These are phyloP conservation scores for Stictonetta naevosa DNA, from an alignment of 2,113 vertebrate genomes.

Conservation along the genomic window DNA sequence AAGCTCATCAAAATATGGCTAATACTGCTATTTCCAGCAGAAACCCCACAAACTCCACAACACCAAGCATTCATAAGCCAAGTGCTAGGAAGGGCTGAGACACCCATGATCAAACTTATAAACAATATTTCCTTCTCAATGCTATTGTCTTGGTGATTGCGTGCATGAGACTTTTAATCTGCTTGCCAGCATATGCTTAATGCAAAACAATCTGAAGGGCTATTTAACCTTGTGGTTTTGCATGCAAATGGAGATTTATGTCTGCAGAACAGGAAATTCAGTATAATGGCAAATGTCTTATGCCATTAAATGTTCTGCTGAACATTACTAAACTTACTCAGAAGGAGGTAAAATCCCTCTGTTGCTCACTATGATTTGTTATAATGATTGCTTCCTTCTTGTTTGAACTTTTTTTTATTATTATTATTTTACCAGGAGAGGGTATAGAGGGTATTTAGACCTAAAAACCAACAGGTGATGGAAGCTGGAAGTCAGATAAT, in stretches of 20 bases:
- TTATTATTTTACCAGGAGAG: background rate
- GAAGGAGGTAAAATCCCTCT: slow-evolving; percentile 44
- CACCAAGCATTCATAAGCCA: background rate
- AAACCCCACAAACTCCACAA: background rate
- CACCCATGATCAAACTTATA: background rate
- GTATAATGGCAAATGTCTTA: background rate
- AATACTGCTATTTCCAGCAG: background rate
- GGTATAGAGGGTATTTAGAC: background rate
- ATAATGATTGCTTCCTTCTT: background rate
- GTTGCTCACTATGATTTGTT: background rate
- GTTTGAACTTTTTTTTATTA: background rate
- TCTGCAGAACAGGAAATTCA: slow-evolving; percentile 39
- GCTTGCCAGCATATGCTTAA: background rate
- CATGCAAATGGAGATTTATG: background rate
- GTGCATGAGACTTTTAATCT: background rate
- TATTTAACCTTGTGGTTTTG: background rate
- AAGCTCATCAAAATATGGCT: background rate
- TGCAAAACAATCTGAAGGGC: background rate
- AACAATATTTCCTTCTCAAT: background rate
- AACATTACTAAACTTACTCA: slow-evolving; percentile 9
- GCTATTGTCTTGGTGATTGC: background rate
- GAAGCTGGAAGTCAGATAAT: background rate
- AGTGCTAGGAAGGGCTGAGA: background rate
- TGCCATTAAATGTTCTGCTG: slow-evolving; percentile 60
- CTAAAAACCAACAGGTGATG: background rate